phyloP scores from a whole-genome alignment of 2,888 invertebrate species.

The Boloria euphrosyne region DNA sequence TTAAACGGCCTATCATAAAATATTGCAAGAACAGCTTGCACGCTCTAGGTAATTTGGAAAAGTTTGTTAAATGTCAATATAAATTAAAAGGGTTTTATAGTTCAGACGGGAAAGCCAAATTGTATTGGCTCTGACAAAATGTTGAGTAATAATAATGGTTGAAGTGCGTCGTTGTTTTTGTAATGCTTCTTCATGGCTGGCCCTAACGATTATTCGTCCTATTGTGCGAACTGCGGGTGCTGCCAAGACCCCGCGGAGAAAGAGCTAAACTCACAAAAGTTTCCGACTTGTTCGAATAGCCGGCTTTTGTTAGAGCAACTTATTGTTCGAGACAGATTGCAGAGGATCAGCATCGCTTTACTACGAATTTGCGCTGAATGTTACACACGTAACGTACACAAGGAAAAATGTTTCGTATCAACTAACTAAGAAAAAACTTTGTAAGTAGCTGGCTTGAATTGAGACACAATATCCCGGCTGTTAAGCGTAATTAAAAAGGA shows the following conservation, averaged over 20 bases:
- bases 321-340: conserved; percentile 82
- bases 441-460: not conserved
- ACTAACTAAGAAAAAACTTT: conserved; percentile 18
- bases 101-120: conserved; percentile 49
- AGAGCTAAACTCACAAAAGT: conserved; percentile 81
- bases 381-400: conserved; percentile 47
- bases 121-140: conserved; percentile 69
- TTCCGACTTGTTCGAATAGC: conserved; percentile 81
- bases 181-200: conserved; percentile 77
- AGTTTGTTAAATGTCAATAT: conserved; percentile 21
- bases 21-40: conserved; percentile 22
- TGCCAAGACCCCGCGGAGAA: conserved; percentile 77
- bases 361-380: conserved; percentile 58
- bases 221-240: conserved; percentile 70
- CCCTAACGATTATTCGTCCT: conserved; percentile 79
- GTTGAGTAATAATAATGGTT: conserved; percentile 70
- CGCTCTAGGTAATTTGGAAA: conserved; percentile 24
- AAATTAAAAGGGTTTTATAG: conserved; percentile 24
- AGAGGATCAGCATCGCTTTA: conserved; percentile 69
- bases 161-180: conserved; percentile 77
- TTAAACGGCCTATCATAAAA: conserved; percentile 8
- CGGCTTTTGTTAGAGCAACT: conserved; percentile 80
- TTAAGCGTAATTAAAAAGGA: too few relatives aligned
- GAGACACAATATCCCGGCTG: too few relatives aligned
- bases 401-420: conserved; percentile 17